phyloP scores from a whole-genome alignment of 1,140 invertebrate genomes.

The Drosophila trapezifrons region DNA sequence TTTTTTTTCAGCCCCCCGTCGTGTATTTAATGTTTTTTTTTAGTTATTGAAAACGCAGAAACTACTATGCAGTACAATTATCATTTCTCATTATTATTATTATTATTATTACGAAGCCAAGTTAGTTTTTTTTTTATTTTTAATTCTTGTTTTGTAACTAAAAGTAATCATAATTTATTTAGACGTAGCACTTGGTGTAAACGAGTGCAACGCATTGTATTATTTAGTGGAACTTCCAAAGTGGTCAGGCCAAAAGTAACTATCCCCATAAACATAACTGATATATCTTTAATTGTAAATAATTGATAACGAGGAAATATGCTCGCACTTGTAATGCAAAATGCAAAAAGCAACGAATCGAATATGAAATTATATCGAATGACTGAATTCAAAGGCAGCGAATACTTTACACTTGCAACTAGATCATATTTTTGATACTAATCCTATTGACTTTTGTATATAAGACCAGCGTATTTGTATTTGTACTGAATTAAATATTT shows the following conservation, averaged over 20 bases:
- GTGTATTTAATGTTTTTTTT: constrained; percentile 45
- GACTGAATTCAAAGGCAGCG: constrained; percentile 74
- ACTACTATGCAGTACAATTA: constrained; percentile 74
- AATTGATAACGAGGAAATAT: constrained; percentile 28
- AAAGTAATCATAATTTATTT: constrained; percentile 44
- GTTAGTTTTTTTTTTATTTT: constrained; percentile 20
- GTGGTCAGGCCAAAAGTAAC: constrained; percentile 79
- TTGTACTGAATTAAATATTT: constrained; percentile 16
- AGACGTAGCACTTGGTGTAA: constrained; percentile 5
- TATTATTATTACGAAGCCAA: constrained; percentile 43
- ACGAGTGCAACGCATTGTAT: constrained; percentile 67
- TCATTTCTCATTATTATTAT: constrained; percentile 49
- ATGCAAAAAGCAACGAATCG: constrained; percentile 68
- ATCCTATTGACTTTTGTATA: constrained; percentile 44
- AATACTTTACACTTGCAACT: constrained; percentile 53
- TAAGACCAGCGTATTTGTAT: constrained; percentile 36
- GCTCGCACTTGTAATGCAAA: constrained; percentile 17
- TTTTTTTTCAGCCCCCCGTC: not conserved
- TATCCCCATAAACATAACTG: constrained; percentile 37
- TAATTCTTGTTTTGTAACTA: constrained; percentile 13
- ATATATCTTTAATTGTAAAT: constrained; percentile 56
- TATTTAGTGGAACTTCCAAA: constrained; percentile 76
- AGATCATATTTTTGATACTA: constrained; percentile 47
- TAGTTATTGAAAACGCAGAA: constrained; percentile 61
- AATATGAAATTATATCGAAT: constrained; percentile 63